Conservation (phyloP, 2,113 vertebrate genomes). For the Beaufortia kweichowensis region DNA sequence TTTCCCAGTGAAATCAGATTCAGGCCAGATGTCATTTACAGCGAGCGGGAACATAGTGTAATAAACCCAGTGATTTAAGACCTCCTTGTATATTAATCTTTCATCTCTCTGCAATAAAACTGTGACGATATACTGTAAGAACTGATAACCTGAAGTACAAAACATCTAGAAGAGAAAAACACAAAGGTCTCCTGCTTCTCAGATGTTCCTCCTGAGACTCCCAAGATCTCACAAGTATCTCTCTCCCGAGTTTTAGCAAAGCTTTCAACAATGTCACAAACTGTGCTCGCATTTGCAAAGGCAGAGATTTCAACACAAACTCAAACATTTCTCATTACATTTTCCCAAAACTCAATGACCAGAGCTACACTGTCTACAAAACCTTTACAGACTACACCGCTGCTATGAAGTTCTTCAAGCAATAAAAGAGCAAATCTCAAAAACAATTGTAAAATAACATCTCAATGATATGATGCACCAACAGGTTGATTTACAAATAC, state of each 20-base stretch:
- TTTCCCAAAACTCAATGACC: neutral
- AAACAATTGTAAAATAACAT: neutral
- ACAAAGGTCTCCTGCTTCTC: neutral
- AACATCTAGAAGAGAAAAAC: no score
- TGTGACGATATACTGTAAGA: neutral
- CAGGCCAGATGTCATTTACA: neutral
- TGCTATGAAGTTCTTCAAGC: no score
- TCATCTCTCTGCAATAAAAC: neutral
- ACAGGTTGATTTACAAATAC: conserved; percentile 47
- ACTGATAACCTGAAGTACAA: no score
- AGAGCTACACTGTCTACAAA: neutral
- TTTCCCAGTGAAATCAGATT: no score
- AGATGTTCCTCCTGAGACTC: no score
- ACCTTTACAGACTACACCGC: no score
- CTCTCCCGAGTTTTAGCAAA: neutral
- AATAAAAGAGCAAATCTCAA: no score
- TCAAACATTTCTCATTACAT: no score
- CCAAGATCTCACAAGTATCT: no score
- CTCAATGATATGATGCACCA: conserved; percentile 18
- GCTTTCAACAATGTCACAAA: neutral
- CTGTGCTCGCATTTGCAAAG: neutral
- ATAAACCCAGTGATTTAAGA: neutral
- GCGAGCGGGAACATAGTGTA: neutral
- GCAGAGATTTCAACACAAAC: neutral
- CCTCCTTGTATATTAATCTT: conserved; percentile 3